Evolutionary conservation across 2,113 vertebrate species (phyloP).

Genomic region (Dipodomys ordii): DNA sequence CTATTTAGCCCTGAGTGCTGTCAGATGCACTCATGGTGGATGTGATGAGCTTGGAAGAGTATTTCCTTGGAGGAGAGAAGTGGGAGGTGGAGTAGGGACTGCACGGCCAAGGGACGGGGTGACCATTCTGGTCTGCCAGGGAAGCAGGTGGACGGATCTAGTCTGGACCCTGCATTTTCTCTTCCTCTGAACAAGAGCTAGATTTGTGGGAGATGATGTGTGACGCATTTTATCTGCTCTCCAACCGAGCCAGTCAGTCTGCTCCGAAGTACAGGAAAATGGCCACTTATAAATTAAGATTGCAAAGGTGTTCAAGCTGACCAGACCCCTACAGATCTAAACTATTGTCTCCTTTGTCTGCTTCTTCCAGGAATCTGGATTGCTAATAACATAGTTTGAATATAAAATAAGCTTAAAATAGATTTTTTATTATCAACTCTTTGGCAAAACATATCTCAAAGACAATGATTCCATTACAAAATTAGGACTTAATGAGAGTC

Average conservation of each 20-base stretch:
- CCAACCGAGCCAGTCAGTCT: neutral
- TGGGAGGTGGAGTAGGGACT: neutral
- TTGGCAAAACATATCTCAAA: neutral
- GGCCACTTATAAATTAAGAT: neutral
- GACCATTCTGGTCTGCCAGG: neutral
- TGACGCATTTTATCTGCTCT: neutral
- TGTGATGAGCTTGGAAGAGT: neutral
- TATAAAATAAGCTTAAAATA: slow-evolving; percentile 19
- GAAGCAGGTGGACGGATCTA: neutral
- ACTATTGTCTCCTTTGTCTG: neutral
- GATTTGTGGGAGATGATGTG: neutral
- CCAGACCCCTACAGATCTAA: neutral
- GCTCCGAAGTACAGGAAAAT: neutral
- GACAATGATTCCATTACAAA: neutral
- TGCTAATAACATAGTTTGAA: neutral
- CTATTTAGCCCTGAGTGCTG: neutral
- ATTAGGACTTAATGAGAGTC: neutral
- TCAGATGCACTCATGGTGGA: neutral
- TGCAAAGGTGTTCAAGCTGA: neutral
- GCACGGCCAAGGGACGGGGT: neutral
- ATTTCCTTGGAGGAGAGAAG: slow-evolving; percentile 31
- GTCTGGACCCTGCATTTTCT: neutral
- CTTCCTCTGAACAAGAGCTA: neutral
- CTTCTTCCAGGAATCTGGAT: neutral
- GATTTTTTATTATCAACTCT: neutral